phyloP scores from a whole-genome alignment of 2,797 vertebrate species.

The Poliocrania exsul region DNA sequence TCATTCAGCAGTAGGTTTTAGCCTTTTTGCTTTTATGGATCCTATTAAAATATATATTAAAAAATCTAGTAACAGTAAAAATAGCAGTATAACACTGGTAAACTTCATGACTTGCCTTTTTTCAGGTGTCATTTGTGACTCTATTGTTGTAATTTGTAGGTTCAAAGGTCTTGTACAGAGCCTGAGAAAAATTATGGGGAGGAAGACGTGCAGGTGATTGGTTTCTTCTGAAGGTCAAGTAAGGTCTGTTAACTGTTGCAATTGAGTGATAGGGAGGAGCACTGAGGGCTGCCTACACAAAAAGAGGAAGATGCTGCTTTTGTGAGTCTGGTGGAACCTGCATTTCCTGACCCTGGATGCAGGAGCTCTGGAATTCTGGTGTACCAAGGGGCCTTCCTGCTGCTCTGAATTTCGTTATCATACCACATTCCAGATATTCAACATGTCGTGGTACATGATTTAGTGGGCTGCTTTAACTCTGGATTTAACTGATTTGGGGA shows the following conservation, averaged over 20 bases:
- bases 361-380: not conserved
- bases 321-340: not conserved
- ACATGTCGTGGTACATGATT: accelerated
- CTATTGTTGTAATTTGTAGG: not conserved
- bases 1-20: not conserved
- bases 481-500: not conserved
- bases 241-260: not conserved
- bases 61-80: not conserved
- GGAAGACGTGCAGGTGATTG: not conserved
- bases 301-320: not conserved
- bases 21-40: not conserved
- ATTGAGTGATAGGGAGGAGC: not conserved
- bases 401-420: not conserved
- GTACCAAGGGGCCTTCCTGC: accelerated
- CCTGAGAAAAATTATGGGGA: not conserved
- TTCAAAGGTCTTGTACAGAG: not conserved
- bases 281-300: not conserved
- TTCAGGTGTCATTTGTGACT: not conserved
- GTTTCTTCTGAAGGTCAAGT: not conserved
- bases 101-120: not conserved
- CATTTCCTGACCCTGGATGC: not conserved
- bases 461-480: not conserved
- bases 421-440: not conserved
- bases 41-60: not conserved
- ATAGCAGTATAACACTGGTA: not conserved